Evolutionary conservation across 1,140 invertebrate species (phyloP).

Genomic region (Diabrotica undecimpunctata): DNA sequence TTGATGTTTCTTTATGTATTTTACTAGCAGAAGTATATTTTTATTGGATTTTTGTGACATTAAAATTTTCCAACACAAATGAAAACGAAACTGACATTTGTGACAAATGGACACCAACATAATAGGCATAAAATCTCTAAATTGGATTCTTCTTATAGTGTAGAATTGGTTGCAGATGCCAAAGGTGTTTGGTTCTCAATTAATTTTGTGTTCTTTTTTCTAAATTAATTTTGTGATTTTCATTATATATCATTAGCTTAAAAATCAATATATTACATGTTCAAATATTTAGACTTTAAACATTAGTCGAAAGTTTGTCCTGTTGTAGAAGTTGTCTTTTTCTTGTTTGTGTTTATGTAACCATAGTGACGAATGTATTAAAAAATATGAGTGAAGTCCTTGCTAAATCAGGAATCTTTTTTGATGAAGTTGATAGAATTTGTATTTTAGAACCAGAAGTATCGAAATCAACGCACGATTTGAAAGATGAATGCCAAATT

Average conservation of each 20-base stretch:
- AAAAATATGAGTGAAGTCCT: constrained; percentile 66
- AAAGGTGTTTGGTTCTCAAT: too few relatives aligned
- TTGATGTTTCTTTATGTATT: constrained; percentile 10
- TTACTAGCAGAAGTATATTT: constrained; percentile 1
- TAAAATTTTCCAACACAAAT: constrained; percentile 30
- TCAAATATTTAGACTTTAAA: too few relatives aligned
- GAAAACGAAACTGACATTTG: constrained; percentile 9
- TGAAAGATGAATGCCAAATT: constrained; percentile 78
- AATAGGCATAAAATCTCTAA: background rate
- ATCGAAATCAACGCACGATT: constrained; percentile 69
- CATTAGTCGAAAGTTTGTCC: too few relatives aligned
- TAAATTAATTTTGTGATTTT: too few relatives aligned
- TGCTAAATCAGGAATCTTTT: constrained; percentile 71
- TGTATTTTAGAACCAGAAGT: constrained; percentile 75
- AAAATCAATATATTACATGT: too few relatives aligned
- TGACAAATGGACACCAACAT: background rate
- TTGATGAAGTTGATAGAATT: constrained; percentile 85
- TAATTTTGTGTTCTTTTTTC: too few relatives aligned
- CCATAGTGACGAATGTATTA: too few relatives aligned
- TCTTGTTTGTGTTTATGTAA: too few relatives aligned
- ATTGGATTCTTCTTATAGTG: too few relatives aligned
- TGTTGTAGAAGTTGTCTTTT: too few relatives aligned
- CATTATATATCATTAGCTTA: too few relatives aligned
- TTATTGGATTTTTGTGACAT: constrained; percentile 22
- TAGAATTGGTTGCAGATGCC: too few relatives aligned